These are phyloP conservation scores for Ctenochaetus hawaiiensis DNA, from an alignment of 2,797 vertebrate genomes.

Conservation along the genomic window DNA sequence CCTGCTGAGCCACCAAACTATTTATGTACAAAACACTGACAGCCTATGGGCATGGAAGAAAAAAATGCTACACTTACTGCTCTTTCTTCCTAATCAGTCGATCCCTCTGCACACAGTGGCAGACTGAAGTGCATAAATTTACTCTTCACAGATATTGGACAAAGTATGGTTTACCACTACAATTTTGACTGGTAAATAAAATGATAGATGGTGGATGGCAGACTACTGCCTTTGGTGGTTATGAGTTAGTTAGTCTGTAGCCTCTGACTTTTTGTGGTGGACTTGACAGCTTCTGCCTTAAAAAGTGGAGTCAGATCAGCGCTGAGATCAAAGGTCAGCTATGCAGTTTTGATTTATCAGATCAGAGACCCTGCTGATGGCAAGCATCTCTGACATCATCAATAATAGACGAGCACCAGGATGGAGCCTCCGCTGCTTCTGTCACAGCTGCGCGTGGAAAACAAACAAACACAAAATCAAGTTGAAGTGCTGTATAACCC, in stretches of 20 bases:
- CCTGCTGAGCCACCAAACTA: slow-evolving; percentile 80
- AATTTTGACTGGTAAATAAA: neutral
- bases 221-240: neutral
- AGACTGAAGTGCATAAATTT: slow-evolving; percentile 3
- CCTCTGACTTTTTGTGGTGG: neutral
- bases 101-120: slow-evolving; percentile 21
- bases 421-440: slow-evolving; percentile 3
- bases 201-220: neutral
- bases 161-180: neutral
- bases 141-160: neutral
- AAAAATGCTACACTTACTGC: slow-evolving; percentile 61
- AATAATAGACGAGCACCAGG: slow-evolving; percentile 67
- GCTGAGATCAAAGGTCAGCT: slow-evolving; percentile 63
- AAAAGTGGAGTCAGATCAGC: slow-evolving; percentile 12
- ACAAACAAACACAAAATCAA: neutral
- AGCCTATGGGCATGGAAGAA: slow-evolving; percentile 64
- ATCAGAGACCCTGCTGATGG: slow-evolving; percentile 49
- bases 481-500: neutral
- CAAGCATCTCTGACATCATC: slow-evolving; percentile 60
- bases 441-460: neutral
- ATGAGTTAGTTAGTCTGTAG: neutral
- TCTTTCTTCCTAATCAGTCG: slow-evolving; percentile 42
- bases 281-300: neutral
- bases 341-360: slow-evolving; percentile 37
- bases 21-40: slow-evolving; percentile 73